Conservation (phyloP, 2,113 vertebrate genomes). For the Oreochromis niloticus region DNA sequence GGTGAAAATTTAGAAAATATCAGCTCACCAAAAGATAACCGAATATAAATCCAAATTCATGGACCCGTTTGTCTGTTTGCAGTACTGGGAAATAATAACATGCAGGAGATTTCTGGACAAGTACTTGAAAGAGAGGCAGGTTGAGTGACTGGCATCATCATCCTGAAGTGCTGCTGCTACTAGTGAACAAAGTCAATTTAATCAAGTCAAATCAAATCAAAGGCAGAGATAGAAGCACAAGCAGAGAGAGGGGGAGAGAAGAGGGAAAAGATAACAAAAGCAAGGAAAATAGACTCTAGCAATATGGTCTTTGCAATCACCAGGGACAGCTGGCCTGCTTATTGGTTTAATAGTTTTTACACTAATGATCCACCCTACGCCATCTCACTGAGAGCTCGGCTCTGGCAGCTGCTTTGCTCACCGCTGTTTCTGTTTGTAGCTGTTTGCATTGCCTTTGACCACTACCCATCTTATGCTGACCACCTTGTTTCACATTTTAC, state of each 20-base stretch:
- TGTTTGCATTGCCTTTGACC: background rate
- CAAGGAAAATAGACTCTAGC: background rate
- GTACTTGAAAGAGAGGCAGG: background rate
- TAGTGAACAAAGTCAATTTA: background rate
- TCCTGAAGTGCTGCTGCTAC: background rate
- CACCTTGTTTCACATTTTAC: background rate
- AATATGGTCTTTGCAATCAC: background rate
- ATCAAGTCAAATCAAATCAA: background rate
- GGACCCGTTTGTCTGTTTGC: background rate
- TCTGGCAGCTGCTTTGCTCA: background rate
- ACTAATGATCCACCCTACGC: background rate
- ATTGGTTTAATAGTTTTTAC: constrained; percentile 10
- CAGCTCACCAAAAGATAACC: background rate
- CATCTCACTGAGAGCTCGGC: background rate
- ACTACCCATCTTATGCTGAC: background rate
- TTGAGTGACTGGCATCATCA: background rate
- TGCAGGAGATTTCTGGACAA: background rate
- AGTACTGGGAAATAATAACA: background rate
- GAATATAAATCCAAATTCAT: background rate
- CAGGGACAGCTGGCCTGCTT: constrained; percentile 21
- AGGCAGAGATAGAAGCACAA: background rate
- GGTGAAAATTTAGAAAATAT: background rate
- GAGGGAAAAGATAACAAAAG: background rate
- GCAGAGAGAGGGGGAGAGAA: background rate
- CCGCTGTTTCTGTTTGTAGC: background rate